phyloP scores from a whole-genome alignment of 2,888 invertebrate genomes.

The Nomada ruficornis region DNA sequence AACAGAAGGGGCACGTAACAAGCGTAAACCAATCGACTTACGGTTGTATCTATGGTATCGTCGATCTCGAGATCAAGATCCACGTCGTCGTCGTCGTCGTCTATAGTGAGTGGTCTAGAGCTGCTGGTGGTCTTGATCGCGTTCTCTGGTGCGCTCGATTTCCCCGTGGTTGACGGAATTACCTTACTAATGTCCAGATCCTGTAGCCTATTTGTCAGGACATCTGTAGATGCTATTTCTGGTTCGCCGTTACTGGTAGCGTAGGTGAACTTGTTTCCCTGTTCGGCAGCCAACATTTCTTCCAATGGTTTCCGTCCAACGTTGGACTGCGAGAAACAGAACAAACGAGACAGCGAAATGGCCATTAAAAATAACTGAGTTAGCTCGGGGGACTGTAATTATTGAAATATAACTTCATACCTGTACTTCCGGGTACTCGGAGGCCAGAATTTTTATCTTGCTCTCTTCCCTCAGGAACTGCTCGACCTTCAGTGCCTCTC shows the following conservation, averaged over 20 bases:
- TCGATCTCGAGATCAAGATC: slow-evolving; percentile 94
- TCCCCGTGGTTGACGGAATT: slow-evolving; percentile 6
- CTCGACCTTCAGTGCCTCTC: slow-evolving; percentile 90
- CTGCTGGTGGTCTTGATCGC: slow-evolving; percentile 70
- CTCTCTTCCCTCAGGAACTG: slow-evolving; percentile 86
- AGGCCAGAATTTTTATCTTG: slow-evolving; percentile 86
- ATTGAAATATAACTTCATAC: slow-evolving; percentile 65
- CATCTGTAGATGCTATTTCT: slow-evolving; percentile 60
- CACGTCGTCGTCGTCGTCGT: slow-evolving; percentile 89
- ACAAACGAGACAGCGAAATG: background rate
- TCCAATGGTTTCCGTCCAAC: slow-evolving; percentile 89
- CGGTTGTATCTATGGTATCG: slow-evolving; percentile 91
- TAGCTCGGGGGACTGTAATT: background rate
- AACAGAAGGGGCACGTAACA: background rate
- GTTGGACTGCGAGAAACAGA: slow-evolving; percentile 84
- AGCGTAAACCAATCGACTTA: slow-evolving; percentile 81
- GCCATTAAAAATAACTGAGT: too few relatives aligned
- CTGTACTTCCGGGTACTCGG: slow-evolving; percentile 84
- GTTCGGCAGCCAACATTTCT: slow-evolving; percentile 89
- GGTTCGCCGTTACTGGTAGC: slow-evolving; percentile 27
- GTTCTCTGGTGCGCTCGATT: slow-evolving; percentile 57
- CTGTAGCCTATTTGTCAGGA: slow-evolving; percentile 72
- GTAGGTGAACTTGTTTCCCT: slow-evolving; percentile 84
- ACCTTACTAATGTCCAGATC: slow-evolving; percentile 72
- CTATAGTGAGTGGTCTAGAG: slow-evolving; percentile 81